A percentile compares a stretch with the other conserved stretches of the same genome.
Evolutionary conservation across 2,797 vertebrate genomes (phyloP).

Genomic region (Chaunax sp.): DNA sequence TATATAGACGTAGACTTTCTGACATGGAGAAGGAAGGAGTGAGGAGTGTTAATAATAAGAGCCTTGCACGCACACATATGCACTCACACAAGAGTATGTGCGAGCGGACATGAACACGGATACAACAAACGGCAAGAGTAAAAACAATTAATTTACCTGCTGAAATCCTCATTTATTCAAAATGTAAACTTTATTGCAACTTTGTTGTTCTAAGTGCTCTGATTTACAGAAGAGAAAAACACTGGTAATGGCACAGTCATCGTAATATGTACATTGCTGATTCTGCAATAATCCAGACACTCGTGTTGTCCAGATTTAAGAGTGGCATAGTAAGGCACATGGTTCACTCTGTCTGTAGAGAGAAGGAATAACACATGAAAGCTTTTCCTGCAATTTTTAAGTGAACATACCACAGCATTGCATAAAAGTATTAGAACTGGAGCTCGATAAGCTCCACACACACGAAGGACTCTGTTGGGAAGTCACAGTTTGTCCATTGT

Average conservation of each 20-base stretch:
- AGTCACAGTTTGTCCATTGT: constrained; percentile 80
- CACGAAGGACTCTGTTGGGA: constrained; percentile 55
- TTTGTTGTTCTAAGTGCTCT: constrained; percentile 77
- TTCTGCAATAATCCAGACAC: constrained; percentile 75
- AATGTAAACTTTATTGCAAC: constrained; percentile 89
- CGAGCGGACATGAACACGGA: neutral
- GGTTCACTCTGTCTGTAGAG: constrained; percentile 53
- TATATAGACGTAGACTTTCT: constrained; percentile 47
- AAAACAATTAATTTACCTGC: neutral
- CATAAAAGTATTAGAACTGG: constrained; percentile 57
- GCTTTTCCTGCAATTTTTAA: constrained; percentile 55
- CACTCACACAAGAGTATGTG: constrained; percentile 4
- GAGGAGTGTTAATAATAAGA: constrained; percentile 13
- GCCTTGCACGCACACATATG: neutral
- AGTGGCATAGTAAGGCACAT: constrained; percentile 68
- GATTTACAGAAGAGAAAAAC: constrained; percentile 82
- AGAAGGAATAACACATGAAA: constrained; percentile 71
- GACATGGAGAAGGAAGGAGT: constrained; percentile 22
- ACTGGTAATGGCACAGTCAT: constrained; percentile 81
- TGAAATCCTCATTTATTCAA: constrained; percentile 54
- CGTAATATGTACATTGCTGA: constrained; percentile 79
- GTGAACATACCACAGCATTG: constrained; percentile 64
- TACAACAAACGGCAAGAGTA: constrained; percentile 6
- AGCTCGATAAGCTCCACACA: constrained; percentile 55
- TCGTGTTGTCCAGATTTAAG: constrained; percentile 61